phyloP scores from a whole-genome alignment of 2,113 vertebrate genomes.

The rabbit (Oryctolagus cuniculus) region mOryCun1.1 NC_091450.1:38576501-38577000 shows the following conservation, averaged over 20 bases:
- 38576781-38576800: not conserved
- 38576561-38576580: rapidly evolving
- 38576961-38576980: rapidly evolving
- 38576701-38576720: not conserved
- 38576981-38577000: not conserved
- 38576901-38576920: not conserved
- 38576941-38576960: not conserved
- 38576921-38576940: rapidly evolving
- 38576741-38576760: rapidly evolving
- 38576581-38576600: not conserved
- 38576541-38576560: not conserved
- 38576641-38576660: not conserved
- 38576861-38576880: not conserved
- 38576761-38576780: rapidly evolving
- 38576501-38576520: too few species aligned
- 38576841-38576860: not conserved
- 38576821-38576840: not conserved
- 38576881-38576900: rapidly evolving
- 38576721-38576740: not conserved
- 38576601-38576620: too few species aligned
- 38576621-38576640: not conserved
- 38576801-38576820: rapidly evolving
- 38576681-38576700: not conserved
- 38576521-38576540: not conserved
- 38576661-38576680: not conserved